These are phyloP conservation scores for Holacanthella duospinosa DNA, from an alignment of 2,888 invertebrate species.

Conservation along the genomic window DNA sequence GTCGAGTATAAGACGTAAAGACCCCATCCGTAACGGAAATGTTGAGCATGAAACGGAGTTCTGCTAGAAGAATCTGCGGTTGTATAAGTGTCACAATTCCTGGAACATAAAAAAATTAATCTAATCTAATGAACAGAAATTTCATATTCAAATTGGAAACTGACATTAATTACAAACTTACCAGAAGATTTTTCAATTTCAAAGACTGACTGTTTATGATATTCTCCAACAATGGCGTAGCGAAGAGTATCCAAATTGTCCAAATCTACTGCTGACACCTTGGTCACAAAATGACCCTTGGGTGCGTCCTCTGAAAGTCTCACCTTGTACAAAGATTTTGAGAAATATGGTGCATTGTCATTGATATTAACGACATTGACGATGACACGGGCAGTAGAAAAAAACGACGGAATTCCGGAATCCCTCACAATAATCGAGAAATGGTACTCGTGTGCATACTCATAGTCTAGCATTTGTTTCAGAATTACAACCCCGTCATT, in stretches of 20 bases:
- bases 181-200: conserved; percentile 56
- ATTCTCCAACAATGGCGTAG: conserved; percentile 73
- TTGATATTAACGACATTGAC: conserved; percentile 71
- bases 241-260: conserved; percentile 67
- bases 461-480: conserved; percentile 70
- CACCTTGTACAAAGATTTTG: conserved; percentile 67
- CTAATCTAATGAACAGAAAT: neutral
- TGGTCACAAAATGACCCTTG: conserved; percentile 76
- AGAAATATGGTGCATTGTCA: conserved; percentile 54
- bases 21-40: conserved; percentile 93
- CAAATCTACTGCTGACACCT: conserved; percentile 77
- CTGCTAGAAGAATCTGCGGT: conserved; percentile 60
- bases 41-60: conserved; percentile 61
- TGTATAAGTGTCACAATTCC: conserved; percentile 60
- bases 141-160: neutral
- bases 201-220: conserved; percentile 67
- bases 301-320: conserved; percentile 68
- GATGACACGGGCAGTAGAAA: conserved; percentile 70
- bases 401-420: conserved; percentile 68
- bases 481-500: conserved; percentile 65
- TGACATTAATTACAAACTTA: conserved; percentile 13
- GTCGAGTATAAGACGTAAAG: conserved; percentile 69
- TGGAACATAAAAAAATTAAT: conserved; percentile 18
- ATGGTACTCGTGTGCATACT: conserved; percentile 59
- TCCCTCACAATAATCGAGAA: conserved; percentile 72